Evolutionary conservation across 2,113 vertebrate genomes (phyloP).

Genomic region (Eonycteris spelaea): DNA sequence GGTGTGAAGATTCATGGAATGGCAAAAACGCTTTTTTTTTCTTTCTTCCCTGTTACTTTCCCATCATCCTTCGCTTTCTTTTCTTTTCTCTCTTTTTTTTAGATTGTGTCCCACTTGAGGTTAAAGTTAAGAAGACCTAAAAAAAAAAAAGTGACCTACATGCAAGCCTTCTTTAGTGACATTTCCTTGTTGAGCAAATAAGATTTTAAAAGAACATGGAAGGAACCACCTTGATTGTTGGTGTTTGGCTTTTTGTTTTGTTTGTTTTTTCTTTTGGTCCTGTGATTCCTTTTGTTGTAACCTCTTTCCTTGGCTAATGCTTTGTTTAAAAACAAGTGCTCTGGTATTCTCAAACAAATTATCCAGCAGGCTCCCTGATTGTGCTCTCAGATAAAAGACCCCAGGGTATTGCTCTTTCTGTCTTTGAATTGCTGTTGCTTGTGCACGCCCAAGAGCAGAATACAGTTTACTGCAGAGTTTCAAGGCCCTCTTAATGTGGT

Average conservation of each 20-base stretch:
- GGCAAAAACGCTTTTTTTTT: not conserved
- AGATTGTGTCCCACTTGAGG: not conserved
- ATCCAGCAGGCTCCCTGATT: slow-evolving; percentile 34
- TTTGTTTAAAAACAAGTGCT: slow-evolving; percentile 75
- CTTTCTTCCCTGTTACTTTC: not conserved
- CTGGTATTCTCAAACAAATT: slow-evolving; percentile 70
- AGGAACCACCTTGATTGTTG: not conserved
- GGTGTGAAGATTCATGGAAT: not conserved
- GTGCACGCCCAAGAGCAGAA: slow-evolving; percentile 30
- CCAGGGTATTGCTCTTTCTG: slow-evolving; percentile 46
- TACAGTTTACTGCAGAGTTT: not conserved
- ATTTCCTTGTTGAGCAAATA: not conserved
- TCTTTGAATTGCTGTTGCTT: slow-evolving; percentile 30
- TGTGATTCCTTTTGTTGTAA: slow-evolving; percentile 60
- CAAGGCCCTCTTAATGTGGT: not conserved
- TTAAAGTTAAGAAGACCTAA: not conserved
- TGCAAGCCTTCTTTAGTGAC: not conserved
- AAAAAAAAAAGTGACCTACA: not conserved
- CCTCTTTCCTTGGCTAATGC: slow-evolving; percentile 52
- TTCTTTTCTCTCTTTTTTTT: not conserved
- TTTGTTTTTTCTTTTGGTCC: slow-evolving; percentile 53
- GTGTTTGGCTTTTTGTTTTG: slow-evolving; percentile 53
- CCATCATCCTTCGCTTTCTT: not conserved
- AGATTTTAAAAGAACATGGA: not conserved
- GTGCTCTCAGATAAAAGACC: slow-evolving; percentile 62